These are phyloP conservation scores for Chiloscyllium punctatum DNA, from an alignment of 2,797 vertebrate genomes.

Conservation along the genomic window DNA sequence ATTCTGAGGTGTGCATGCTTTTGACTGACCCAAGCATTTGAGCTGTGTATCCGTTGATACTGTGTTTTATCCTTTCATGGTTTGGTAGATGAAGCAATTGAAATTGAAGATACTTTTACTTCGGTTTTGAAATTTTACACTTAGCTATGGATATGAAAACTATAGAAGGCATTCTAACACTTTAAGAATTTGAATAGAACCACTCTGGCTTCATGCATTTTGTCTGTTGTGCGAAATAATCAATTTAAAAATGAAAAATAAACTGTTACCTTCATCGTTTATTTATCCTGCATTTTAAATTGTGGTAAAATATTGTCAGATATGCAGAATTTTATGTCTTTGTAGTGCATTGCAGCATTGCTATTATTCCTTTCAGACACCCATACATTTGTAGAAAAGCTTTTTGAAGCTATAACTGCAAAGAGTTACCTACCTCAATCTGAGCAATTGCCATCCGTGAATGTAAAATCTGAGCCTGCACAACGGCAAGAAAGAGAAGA, in stretches of 20 bases:
- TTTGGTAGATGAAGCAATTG: background rate
- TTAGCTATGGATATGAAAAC: background rate
- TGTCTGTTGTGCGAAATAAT: background rate
- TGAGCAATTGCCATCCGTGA: conserved; percentile 68
- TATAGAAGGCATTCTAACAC: background rate
- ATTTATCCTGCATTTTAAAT: background rate
- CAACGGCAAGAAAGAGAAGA: conserved; percentile 77
- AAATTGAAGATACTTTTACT: background rate
- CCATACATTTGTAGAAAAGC: conserved; percentile 91
- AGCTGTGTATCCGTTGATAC: background rate
- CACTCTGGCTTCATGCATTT: background rate
- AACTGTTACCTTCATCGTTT: background rate
- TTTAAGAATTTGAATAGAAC: background rate
- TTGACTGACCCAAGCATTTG: background rate
- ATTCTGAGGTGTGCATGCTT: background rate
- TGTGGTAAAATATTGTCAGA: background rate
- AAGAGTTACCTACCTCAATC: conserved; percentile 89
- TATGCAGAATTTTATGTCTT: background rate
- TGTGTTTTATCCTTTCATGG: background rate
- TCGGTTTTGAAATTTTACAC: background rate
- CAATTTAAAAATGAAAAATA: background rate
- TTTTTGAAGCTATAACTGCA: conserved; percentile 91
- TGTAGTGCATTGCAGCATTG: background rate
- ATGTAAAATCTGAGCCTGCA: conserved; percentile 69
- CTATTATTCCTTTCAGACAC: conserved; percentile 68